Evolutionary conservation across 2,797 vertebrate genomes (phyloP).

Genomic region (Tympanoctomys barrerae): DNA sequence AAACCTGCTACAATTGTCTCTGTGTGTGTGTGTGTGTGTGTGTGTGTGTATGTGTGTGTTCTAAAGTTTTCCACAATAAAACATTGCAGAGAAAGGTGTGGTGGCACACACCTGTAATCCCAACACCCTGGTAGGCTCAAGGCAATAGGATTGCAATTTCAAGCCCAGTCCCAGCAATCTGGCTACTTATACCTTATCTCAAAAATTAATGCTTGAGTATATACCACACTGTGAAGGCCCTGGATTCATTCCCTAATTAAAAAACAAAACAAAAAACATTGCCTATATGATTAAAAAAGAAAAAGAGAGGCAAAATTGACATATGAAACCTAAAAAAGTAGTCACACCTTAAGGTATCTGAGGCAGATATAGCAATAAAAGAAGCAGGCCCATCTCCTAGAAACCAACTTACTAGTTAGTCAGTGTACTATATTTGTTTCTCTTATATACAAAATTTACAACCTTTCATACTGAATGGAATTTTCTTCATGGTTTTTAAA

Average conservation of each 20-base stretch:
- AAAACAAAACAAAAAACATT: not conserved
- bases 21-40: too few relatives aligned
- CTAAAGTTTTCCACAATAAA: conserved; percentile 22
- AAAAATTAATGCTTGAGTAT: not conserved
- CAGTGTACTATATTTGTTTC: not conserved
- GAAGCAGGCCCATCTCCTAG: conserved; percentile 12
- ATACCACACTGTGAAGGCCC: not conserved
- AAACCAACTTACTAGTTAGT: not conserved
- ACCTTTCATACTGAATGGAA: not conserved
- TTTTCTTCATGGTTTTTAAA: not conserved
- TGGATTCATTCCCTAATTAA: not conserved
- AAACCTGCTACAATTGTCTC: not conserved
- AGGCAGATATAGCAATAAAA: not conserved
- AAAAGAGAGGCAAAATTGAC: not conserved
- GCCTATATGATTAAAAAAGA: not conserved
- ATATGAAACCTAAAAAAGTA: conserved; percentile 7
- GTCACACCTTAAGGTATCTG: not conserved
- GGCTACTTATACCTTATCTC: not conserved
- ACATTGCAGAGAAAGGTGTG: not conserved
- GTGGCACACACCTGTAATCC: not conserved
- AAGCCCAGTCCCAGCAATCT: not conserved
- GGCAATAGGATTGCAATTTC: not conserved
- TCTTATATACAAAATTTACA: conserved; percentile 8
- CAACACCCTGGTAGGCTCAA: not conserved
- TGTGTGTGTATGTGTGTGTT: not conserved